Percentiles rank a stretch among this genome's conserved stretches.
Evolutionary conservation across 2,113 vertebrate genomes (phyloP).

Genomic region (Dasypus novemcinctus): DNA sequence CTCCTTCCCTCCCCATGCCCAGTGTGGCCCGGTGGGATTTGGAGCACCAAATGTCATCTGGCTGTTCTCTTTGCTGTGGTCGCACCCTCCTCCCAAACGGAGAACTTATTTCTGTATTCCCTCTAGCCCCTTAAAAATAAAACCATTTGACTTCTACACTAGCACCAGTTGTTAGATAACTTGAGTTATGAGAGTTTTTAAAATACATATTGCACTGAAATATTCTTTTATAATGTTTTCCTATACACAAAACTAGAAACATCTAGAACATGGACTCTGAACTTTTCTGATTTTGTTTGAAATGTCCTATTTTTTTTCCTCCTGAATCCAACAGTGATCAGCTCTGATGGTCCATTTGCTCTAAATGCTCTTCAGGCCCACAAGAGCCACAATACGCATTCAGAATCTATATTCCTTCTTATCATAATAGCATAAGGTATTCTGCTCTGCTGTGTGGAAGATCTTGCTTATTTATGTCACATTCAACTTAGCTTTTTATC

Average conservation of each 20-base stretch:
- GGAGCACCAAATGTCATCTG: neutral
- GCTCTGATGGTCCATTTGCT: neutral
- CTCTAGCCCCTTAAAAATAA: neutral
- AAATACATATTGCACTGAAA: neutral
- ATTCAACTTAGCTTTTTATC: slow-evolving; percentile 10
- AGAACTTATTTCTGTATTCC: neutral
- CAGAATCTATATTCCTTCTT: neutral
- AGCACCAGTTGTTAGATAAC: neutral
- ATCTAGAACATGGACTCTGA: neutral
- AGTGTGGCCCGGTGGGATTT: neutral
- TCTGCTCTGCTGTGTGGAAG: too few species aligned
- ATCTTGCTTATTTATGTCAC: neutral
- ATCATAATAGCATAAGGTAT: neutral
- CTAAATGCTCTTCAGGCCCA: neutral
- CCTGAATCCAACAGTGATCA: neutral
- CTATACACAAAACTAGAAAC: neutral
- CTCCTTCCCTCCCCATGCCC: neutral
- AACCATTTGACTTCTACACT: neutral
- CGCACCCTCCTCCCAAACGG: neutral
- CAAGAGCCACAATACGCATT: neutral
- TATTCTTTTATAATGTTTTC: slow-evolving; percentile 13
- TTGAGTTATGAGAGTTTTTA: neutral
- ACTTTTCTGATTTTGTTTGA: neutral
- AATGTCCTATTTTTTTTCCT: neutral
- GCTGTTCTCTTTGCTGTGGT: neutral